phyloP scores from a whole-genome alignment of 1,140 invertebrate species.

The Laupala kohalensis region DNA sequence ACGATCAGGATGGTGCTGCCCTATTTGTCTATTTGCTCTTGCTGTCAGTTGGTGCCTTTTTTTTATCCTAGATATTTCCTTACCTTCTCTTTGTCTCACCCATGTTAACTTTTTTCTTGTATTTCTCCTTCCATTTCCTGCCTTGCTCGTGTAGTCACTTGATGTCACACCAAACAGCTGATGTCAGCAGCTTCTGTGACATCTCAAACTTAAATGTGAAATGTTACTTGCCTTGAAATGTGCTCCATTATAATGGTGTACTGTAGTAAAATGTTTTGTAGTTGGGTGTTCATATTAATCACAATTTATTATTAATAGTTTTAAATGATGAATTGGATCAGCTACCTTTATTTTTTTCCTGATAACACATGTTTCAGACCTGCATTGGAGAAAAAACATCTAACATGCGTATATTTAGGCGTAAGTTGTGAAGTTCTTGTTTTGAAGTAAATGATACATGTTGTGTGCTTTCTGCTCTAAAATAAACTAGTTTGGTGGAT shows the following conservation, averaged over 20 bases:
- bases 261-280: background rate
- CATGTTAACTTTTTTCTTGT: background rate
- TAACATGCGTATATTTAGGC: background rate
- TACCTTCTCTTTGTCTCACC: background rate
- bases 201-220: background rate
- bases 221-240: background rate
- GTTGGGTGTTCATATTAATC: background rate
- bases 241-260: background rate
- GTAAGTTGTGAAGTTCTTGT: background rate
- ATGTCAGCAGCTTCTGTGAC: background rate
- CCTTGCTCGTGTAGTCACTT: background rate
- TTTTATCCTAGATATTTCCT: background rate
- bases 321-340: background rate
- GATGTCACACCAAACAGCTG: background rate
- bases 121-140: background rate
- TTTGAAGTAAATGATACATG: background rate
- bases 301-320: background rate
- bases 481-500: background rate
- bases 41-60: background rate
- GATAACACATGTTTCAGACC: no score
- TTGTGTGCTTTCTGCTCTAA: background rate
- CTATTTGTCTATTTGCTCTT: background rate
- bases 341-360: background rate
- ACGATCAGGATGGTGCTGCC: background rate
- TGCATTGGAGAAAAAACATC: no score